phyloP scores from a whole-genome alignment of 2,113 vertebrate genomes.

The Pycnonotus jocosus region DNA sequence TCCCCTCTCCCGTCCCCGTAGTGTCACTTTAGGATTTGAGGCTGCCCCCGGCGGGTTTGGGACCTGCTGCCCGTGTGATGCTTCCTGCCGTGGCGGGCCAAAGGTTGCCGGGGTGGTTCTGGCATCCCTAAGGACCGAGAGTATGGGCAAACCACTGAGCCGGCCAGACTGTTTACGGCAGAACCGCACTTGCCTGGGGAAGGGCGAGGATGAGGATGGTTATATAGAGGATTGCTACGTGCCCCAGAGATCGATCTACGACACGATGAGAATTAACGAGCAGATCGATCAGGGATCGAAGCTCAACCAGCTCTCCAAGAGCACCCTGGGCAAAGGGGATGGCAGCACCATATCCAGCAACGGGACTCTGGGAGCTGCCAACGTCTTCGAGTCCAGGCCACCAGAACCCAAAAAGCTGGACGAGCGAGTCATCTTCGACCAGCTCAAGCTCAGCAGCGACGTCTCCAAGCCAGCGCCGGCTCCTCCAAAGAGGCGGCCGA shows the following conservation, averaged over 20 bases:
- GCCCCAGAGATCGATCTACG: constrained; percentile 97
- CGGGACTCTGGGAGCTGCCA: constrained; percentile 84
- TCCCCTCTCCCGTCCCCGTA: not conserved
- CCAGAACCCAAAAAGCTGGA: constrained; percentile 83
- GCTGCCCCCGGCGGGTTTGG: not conserved
- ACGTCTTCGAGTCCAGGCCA: constrained; percentile 79
- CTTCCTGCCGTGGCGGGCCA: not conserved
- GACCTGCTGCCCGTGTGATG: constrained; percentile 40
- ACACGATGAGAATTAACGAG: constrained; percentile 98
- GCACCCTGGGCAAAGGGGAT: constrained; percentile 85
- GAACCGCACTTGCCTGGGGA: constrained; percentile 92
- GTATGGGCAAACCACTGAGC: constrained; percentile 98
- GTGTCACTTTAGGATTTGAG: not conserved
- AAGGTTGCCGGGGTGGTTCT: constrained; percentile 12
- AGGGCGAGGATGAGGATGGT: constrained; percentile 94
- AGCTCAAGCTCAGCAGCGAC: constrained; percentile 91
- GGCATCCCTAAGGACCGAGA: constrained; percentile 52
- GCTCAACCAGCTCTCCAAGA: constrained; percentile 90
- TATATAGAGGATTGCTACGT: constrained; percentile 99
- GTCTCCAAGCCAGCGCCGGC: constrained; percentile 78
- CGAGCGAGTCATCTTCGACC: constrained; percentile 95
- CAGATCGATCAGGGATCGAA: constrained; percentile 97
- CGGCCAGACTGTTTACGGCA: constrained; percentile 96
- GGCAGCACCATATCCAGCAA: constrained; percentile 93
- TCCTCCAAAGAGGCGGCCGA: constrained; percentile 84